phyloP scores from a whole-genome alignment of 2,113 vertebrate genomes.

The Gobius niger region DNA sequence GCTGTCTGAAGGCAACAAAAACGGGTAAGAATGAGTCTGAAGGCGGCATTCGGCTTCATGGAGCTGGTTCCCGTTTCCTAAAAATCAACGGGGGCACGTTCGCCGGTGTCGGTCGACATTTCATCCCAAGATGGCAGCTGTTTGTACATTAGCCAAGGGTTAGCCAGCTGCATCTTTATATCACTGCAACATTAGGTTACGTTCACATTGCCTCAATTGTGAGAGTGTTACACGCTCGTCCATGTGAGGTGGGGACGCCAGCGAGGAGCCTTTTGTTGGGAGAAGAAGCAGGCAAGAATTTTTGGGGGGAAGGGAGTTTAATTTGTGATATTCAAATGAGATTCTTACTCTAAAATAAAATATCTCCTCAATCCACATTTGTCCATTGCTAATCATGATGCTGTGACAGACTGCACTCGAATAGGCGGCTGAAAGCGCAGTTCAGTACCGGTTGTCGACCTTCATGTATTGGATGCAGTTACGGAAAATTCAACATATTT shows the following conservation, averaged over 20 bases:
- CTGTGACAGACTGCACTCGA: neutral
- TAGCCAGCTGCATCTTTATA: slow-evolving; percentile 8
- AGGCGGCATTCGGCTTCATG: slow-evolving; percentile 52
- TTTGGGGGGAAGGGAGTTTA: slow-evolving; percentile 1
- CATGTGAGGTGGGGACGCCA: slow-evolving; percentile 63
- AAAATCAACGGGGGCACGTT: neutral
- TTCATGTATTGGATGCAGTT: neutral
- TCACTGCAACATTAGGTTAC: slow-evolving; percentile 35
- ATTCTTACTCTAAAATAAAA: too few relatives aligned
- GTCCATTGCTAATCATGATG: neutral
- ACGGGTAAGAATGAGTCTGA: slow-evolving; percentile 75
- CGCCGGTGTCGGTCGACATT: slow-evolving; percentile 8
- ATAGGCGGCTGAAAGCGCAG: neutral
- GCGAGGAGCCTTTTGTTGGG: slow-evolving; percentile 60
- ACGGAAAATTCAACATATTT: slow-evolving; percentile 17
- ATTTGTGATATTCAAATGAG: too few relatives aligned
- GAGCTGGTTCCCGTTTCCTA: slow-evolving; percentile 37
- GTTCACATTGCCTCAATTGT: slow-evolving; percentile 49
- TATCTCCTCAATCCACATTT: too few relatives aligned
- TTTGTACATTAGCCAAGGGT: neutral
- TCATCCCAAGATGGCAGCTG: neutral
- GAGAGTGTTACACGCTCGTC: slow-evolving; percentile 45
- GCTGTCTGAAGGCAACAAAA: slow-evolving; percentile 84
- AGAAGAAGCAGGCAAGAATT: slow-evolving; percentile 32
- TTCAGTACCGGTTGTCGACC: neutral